Evolutionary conservation across 2,113 vertebrate genomes (phyloP), one percentile per base, ranked within the genome.

Genomic region (Odocoileus hemionus): DNA sequence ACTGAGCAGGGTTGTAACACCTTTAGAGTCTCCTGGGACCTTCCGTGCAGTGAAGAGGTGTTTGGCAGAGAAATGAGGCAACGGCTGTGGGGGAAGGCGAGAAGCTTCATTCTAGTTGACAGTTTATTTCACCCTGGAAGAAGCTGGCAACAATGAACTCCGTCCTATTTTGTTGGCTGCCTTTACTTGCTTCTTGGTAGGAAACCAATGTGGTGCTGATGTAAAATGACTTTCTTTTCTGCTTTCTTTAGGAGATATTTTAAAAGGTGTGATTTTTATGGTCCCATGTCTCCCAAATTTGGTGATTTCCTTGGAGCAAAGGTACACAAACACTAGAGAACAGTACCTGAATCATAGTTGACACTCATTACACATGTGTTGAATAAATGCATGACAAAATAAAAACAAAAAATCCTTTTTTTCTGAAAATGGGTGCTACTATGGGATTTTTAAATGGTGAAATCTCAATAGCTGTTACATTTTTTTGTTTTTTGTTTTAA

Each of bases 41-140:
- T 78, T 50, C 25, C 30, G 58, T 92, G 55, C 52, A 58, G 70
- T 30, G 36, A 78, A 91, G 85, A 86, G 52, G 76, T 60, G 30
- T 52, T 96, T 96, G 93, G 54, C 90, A 93, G 90, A 94, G 91
- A 96, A 96, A 94, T 61, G 83, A 96, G 55, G 67, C 43, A 78
- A 50, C 64, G 43, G 55, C 79, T 86, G 10, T n/a, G 3, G 9
- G 23, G 45, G 60, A 76, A 96, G 64, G 54, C 9, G 26, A 60
- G 52, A 79, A 55, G 50, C 10, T 74, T 91, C 79, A 61, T 78
- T 89, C n/a, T 58, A 21, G 43, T 79, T 61, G 58, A 86, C 64
- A 61, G 64, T 90, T 89, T 89, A 67, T 94, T 96, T 86, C 91
- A 26, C 67, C 94, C 25, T 55, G 19, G 55, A 94, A 95, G 50